These are phyloP conservation scores for Leucophenga maculata DNA, from an alignment of 2,888 invertebrate genomes.

Conservation along the genomic window DNA sequence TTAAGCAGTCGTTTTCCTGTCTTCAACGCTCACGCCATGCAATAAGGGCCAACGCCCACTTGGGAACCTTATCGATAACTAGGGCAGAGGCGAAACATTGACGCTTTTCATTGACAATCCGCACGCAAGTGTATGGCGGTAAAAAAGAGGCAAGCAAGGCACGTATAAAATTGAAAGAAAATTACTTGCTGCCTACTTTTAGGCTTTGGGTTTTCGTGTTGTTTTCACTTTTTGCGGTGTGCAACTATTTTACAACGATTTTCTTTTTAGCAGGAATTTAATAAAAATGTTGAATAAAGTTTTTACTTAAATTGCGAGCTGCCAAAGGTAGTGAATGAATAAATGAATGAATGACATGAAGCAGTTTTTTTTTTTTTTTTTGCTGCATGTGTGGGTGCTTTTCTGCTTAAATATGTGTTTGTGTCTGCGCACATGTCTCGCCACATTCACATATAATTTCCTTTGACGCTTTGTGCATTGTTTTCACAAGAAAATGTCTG, in stretches of 20 bases:
- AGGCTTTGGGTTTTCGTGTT: background rate
- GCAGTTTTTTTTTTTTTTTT: background rate
- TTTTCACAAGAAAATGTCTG: background rate
- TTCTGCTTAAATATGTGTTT: background rate
- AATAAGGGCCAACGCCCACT: background rate
- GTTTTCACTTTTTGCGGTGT: conserved; percentile 1
- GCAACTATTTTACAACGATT: too few species aligned
- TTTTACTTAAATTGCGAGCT: too few species aligned
- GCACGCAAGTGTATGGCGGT: background rate
- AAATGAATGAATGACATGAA: background rate
- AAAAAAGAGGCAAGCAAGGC: too few species aligned
- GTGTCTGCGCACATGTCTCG: background rate
- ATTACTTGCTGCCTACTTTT: background rate
- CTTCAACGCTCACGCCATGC: background rate
- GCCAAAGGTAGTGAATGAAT: background rate
- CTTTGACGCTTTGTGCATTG: background rate
- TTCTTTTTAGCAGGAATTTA: too few species aligned
- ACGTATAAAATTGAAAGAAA: background rate
- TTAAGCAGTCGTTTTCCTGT: background rate
- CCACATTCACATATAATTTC: background rate
- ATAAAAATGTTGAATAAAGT: too few species aligned
- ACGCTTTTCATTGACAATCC: background rate
- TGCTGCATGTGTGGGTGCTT: background rate
- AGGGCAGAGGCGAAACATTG: background rate
- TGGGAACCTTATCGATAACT: conserved; percentile 9